Evolutionary conservation across 2,113 vertebrate species (phyloP).

Genomic region (Ageneiosus marmoratus): DNA sequence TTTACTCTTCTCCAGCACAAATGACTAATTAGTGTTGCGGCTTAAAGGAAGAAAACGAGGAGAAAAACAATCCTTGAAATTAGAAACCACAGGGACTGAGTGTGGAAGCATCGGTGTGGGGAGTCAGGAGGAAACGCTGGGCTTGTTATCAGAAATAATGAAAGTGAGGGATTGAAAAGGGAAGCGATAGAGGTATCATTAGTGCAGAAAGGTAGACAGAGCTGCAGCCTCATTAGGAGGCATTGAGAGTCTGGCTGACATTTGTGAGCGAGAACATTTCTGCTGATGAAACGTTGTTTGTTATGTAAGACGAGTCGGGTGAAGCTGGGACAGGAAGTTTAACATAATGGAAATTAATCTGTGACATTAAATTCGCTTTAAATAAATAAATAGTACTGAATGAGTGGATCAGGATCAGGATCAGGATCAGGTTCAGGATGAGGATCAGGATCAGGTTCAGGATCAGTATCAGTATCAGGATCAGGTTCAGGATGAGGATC

Average conservation of each 20-base stretch:
- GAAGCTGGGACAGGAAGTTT: background rate
- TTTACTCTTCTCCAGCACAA: background rate
- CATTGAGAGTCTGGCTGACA: background rate
- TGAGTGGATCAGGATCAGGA: background rate
- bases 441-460: no score
- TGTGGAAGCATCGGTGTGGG: background rate
- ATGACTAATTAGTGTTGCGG: conserved; percentile 16
- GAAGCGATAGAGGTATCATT: conserved; percentile 26
- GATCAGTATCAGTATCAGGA: no score
- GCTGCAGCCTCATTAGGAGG: conserved; percentile 40
- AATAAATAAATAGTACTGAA: background rate
- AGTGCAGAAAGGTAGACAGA: conserved; percentile 14
- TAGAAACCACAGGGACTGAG: background rate
- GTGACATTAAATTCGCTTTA: background rate
- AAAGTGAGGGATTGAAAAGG: conserved; percentile 30
- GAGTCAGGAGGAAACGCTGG: background rate
- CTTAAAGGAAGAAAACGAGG: background rate
- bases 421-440: no score
- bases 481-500: no score
- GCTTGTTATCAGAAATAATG: conserved; percentile 43
- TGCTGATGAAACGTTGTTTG: conserved; percentile 16
- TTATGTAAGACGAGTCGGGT: conserved; percentile 15
- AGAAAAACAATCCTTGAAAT: background rate
- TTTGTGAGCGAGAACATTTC: conserved; percentile 19
- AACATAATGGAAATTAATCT: background rate